A percentile compares a stretch with the other conserved stretches of the same genome.
Evolutionary conservation across 1,140 invertebrate species (phyloP).

Genomic region (Caenorhabditis brenneri): DNA sequence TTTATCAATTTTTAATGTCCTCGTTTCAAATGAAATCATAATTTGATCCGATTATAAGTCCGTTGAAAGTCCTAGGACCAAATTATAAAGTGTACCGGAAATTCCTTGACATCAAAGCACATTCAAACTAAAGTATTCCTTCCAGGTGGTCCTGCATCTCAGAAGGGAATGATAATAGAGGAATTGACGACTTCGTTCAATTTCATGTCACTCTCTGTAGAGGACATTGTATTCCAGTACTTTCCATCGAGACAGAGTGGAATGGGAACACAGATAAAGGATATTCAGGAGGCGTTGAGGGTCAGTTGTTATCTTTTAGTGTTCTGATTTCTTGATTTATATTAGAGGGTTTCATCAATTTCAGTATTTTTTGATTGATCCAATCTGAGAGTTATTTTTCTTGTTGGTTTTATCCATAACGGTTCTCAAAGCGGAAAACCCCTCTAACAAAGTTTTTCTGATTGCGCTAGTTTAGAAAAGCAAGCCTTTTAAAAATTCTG

Average conservation of each 20-base stretch:
- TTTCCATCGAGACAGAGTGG: not conserved
- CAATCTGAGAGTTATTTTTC: too few relatives aligned
- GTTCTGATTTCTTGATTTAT: too few relatives aligned
- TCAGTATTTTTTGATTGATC: too few relatives aligned
- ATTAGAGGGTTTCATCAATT: too few relatives aligned
- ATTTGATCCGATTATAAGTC: not conserved
- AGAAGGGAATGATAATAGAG: constrained; percentile 1
- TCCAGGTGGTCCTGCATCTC: not conserved
- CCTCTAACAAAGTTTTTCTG: too few relatives aligned
- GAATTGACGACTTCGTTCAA: constrained; percentile 19
- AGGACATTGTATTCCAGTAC: constrained; percentile 27
- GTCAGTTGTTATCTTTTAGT: too few relatives aligned
- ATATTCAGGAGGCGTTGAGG: constrained; percentile 21
- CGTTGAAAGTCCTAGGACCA: not conserved
- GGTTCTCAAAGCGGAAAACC: too few relatives aligned
- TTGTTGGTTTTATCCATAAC: too few relatives aligned
- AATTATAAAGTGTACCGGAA: too few relatives aligned
- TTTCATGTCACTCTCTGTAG: not conserved
- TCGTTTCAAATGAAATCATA: not conserved
- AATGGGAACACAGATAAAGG: not conserved
- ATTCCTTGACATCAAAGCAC: not conserved
- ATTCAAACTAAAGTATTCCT: not conserved
- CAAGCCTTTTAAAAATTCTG: too few relatives aligned
- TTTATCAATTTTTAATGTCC: too few relatives aligned
- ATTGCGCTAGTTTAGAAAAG: too few relatives aligned